These are phyloP conservation scores for Stenoptilia bipunctidactyla DNA, from an alignment of 2,888 invertebrate species.

Conservation along the genomic window DNA sequence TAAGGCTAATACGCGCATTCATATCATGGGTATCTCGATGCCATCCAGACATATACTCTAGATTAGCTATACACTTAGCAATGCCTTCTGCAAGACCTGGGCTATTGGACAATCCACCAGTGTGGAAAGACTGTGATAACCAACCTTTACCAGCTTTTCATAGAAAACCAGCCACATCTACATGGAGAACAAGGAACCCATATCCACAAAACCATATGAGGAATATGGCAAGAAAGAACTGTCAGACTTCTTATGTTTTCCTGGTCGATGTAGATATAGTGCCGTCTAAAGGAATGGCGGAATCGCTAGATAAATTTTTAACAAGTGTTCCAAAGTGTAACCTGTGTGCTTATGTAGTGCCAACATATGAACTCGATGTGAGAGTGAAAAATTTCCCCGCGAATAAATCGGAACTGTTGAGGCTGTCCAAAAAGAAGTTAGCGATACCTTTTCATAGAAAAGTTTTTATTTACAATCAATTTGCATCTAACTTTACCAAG, in stretches of 20 bases:
- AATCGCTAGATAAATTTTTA: conserved; percentile 78
- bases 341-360: conserved; percentile 88
- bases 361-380: conserved; percentile 89
- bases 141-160: conserved; percentile 76
- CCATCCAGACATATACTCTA: conserved; percentile 77
- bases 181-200: conserved; percentile 81
- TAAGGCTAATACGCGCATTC: conserved; percentile 79
- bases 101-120: conserved; percentile 75
- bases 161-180: conserved; percentile 73
- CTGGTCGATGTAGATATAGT: conserved; percentile 91
- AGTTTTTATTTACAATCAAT: conserved; percentile 93
- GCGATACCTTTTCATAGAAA: conserved; percentile 92
- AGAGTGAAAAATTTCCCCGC: conserved; percentile 80
- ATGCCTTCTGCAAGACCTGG: conserved; percentile 74
- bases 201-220: conserved; percentile 93
- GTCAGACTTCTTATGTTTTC: conserved; percentile 84
- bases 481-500: conserved; percentile 91
- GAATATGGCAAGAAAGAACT: conserved; percentile 88
- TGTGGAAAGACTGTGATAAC: conserved; percentile 75
- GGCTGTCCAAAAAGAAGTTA: conserved; percentile 81
- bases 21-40: conserved; percentile 82
- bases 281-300: conserved; percentile 81
- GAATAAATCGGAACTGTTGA: conserved; percentile 83
- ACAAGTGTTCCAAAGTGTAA: conserved; percentile 67
- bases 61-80: conserved; percentile 82